phyloP scores from a whole-genome alignment of 2,888 invertebrate species.

The Drosophila bunnanda region DNA sequence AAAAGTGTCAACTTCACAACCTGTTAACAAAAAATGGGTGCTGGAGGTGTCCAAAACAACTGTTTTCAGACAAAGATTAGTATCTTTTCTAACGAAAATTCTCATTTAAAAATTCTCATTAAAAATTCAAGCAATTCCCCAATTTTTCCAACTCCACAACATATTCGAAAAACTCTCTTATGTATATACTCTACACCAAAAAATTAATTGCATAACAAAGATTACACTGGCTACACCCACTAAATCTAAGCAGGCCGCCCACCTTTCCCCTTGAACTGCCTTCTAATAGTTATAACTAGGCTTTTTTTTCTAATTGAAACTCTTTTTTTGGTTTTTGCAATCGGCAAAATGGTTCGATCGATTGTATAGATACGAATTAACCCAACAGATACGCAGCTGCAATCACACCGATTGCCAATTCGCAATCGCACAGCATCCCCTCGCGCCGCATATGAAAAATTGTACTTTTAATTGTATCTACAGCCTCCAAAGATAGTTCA shows the following conservation, averaged over 20 bases:
- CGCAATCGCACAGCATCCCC: conserved; percentile 44
- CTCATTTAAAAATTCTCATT: background rate
- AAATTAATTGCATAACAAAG: conserved; percentile 82
- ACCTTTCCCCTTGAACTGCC: conserved; percentile 16
- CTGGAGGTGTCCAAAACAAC: too few relatives aligned
- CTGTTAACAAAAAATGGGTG: too few relatives aligned
- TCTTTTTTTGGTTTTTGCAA: conserved; percentile 23
- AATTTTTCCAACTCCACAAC: background rate
- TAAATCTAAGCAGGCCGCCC: conserved; percentile 28
- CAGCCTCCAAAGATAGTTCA: conserved; percentile 14
- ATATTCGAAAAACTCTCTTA: background rate
- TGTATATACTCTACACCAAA: conserved; percentile 29
- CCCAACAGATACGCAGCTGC: conserved; percentile 46
- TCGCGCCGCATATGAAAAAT: conserved; percentile 60
- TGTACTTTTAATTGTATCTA: conserved; percentile 60
- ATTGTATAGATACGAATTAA: conserved; percentile 72
- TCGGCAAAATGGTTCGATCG: conserved; percentile 61
- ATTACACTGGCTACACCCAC: conserved; percentile 72
- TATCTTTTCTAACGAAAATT: too few relatives aligned
- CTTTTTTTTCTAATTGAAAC: conserved; percentile 62
- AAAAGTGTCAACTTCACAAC: too few relatives aligned
- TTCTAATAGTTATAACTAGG: conserved; percentile 45
- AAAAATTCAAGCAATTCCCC: background rate
- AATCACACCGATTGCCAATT: conserved; percentile 40
- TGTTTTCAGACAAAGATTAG: too few relatives aligned